Evolutionary conservation across 2,797 vertebrate species (phyloP).

Genomic region (Chrosomus eos): DNA sequence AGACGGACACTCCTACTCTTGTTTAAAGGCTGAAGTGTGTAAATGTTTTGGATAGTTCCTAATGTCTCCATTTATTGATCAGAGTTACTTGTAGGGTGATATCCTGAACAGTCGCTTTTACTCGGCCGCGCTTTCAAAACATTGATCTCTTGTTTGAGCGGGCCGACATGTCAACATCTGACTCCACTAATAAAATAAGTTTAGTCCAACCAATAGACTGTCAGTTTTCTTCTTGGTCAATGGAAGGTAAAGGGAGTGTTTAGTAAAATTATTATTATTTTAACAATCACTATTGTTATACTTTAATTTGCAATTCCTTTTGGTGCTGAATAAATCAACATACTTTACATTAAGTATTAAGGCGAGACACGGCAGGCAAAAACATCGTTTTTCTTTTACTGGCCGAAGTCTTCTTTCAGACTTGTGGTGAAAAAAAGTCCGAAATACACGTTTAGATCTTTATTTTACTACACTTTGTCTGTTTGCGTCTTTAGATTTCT

Average conservation of each 20-base stretch:
- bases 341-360: background rate
- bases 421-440: no score
- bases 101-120: background rate
- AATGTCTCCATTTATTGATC: background rate
- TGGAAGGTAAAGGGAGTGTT: background rate
- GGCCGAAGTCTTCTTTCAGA: no score
- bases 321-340: background rate
- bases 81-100: background rate
- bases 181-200: background rate
- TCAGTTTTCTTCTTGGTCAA: background rate
- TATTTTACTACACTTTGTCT: no score
- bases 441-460: no score
- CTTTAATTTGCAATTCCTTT: background rate
- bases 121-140: background rate
- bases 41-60: background rate
- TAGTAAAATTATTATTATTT: background rate
- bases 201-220: background rate
- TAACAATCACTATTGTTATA: background rate
- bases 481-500: no score
- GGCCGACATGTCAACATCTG: background rate
- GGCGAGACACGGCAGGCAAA: no score
- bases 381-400: no score
- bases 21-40: background rate
- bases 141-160: background rate
- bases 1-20: background rate